A percentile compares a stretch with the other conserved stretches of the same genome.
These are phyloP conservation scores for Acanthornis magna DNA, from an alignment of 2,797 vertebrate genomes.

Conservation along the genomic window DNA sequence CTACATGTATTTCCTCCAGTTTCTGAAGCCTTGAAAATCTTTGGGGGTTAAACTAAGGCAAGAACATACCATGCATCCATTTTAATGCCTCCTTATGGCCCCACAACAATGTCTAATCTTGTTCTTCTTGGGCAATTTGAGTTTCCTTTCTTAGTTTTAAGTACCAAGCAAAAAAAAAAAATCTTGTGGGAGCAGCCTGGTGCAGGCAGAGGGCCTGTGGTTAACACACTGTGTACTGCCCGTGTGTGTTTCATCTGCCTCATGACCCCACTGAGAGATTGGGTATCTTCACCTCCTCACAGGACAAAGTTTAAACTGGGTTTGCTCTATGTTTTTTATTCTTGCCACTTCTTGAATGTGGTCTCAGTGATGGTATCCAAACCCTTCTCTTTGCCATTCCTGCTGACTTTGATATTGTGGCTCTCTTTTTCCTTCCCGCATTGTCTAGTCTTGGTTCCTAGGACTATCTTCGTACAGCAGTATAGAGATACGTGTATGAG, in stretches of 20 bases:
- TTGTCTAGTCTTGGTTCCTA: background rate
- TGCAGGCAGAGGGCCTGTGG: background rate
- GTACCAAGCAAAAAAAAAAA: background rate
- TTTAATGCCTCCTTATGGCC: background rate
- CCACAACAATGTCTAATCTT: background rate
- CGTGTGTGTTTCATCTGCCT: background rate
- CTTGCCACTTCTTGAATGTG: background rate
- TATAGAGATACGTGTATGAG: background rate
- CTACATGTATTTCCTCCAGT: background rate
- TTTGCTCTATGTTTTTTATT: background rate
- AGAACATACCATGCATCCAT: background rate
- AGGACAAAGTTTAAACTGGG: background rate
- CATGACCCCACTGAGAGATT: background rate
- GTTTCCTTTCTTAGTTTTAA: background rate
- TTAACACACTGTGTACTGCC: rapidly evolving
- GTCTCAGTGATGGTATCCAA: background rate
- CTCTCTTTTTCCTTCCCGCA: background rate
- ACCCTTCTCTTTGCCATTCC: background rate
- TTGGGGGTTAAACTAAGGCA: background rate
- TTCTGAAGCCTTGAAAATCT: background rate
- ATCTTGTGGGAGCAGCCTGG: background rate
- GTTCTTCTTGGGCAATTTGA: background rate
- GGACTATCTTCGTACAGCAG: background rate
- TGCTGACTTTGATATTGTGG: background rate
- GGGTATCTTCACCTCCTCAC: background rate